A percentile compares a stretch with the other conserved stretches of the same genome.
Conservation (phyloP, 2,113 vertebrate species). For the Lycaon pictus region DNA sequence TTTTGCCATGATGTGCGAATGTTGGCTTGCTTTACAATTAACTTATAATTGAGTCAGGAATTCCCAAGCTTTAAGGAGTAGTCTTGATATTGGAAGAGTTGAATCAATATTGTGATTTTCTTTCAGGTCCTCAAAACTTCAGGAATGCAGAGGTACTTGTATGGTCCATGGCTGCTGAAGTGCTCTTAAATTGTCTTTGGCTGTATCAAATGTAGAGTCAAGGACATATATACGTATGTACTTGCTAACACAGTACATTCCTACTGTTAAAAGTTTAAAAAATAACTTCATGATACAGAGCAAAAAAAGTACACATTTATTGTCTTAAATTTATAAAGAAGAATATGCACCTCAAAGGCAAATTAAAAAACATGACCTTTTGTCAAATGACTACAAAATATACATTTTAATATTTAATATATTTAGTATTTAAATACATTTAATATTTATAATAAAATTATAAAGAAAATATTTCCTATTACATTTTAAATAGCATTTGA, state of each 20-base stretch:
- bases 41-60: neutral
- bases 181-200: neutral
- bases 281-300: neutral
- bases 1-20: neutral
- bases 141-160: neutral
- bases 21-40: neutral
- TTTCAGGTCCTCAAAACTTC: neutral
- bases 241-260: neutral
- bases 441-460: slow-evolving; percentile 25
- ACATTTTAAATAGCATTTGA: slow-evolving; percentile 40
- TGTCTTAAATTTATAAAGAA: slow-evolving; percentile 17
- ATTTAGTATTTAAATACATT: slow-evolving; percentile 28
- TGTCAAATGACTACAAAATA: neutral
- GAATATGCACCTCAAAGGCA: neutral
- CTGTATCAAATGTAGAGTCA: neutral
- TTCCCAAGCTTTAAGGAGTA: neutral
- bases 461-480: neutral
- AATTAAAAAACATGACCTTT: slow-evolving; percentile 1
- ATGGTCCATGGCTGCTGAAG: neutral
- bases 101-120: neutral
- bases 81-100: neutral
- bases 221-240: neutral
- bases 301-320: neutral
- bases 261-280: neutral
- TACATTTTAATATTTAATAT: slow-evolving; percentile 8